These are phyloP conservation scores for Antitype chi DNA, from an alignment of 2,888 invertebrate species.

Conservation along the genomic window DNA sequence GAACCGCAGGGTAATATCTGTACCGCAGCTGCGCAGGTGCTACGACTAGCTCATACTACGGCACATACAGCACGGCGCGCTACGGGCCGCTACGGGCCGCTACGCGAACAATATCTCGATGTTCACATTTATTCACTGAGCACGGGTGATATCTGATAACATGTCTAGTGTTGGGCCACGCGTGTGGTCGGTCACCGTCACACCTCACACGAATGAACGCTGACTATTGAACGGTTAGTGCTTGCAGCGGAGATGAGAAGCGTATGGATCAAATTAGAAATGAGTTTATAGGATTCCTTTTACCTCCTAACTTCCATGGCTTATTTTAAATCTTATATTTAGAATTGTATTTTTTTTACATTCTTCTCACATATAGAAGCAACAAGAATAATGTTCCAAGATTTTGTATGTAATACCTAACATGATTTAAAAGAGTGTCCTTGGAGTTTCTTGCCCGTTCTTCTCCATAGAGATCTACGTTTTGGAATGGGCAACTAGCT, in stretches of 20 bases:
- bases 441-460: too few relatives aligned
- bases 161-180: neutral
- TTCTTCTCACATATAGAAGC: too few relatives aligned
- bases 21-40: too few relatives aligned
- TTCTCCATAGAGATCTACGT: too few relatives aligned
- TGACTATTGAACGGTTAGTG: neutral
- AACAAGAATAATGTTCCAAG: too few relatives aligned
- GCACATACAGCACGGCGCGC: neutral
- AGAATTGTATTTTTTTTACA: too few relatives aligned
- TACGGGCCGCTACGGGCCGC: conserved; percentile 5
- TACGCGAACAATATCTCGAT: neutral
- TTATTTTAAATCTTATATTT: too few relatives aligned
- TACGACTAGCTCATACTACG: neutral
- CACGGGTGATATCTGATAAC: neutral
- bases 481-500: too few relatives aligned
- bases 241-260: neutral
- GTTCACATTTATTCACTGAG: neutral
- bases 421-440: too few relatives aligned
- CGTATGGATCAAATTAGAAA: neutral
- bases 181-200: neutral
- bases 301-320: too few relatives aligned
- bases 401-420: too few relatives aligned
- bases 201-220: neutral
- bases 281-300: neutral
- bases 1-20: too few relatives aligned